phyloP scores from a whole-genome alignment of 2,888 invertebrate species.

The Cordilura impudica region DNA sequence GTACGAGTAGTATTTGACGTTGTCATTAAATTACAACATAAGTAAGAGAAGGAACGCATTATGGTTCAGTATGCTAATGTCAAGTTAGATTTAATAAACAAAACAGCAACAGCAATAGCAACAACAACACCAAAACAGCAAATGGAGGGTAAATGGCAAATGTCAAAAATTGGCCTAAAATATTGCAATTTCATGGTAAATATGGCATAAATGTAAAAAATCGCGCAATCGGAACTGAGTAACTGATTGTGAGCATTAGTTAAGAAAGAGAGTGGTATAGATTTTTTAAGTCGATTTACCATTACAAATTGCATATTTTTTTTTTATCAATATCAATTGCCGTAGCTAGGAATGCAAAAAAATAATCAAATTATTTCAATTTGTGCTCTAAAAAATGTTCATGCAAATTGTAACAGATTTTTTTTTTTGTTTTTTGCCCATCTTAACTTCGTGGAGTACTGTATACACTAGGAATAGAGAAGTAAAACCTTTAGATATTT shows the following conservation, averaged over 20 bases:
- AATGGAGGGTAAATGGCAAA: constrained; percentile 16
- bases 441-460: not conserved
- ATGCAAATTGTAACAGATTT: constrained; percentile 50
- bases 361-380: constrained; percentile 27
- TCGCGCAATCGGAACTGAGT: not conserved
- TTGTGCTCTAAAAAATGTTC: constrained; percentile 31
- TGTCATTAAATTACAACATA: constrained; percentile 34
- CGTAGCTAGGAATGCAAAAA: constrained; percentile 1
- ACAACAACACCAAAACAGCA: not conserved
- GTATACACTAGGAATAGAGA: not conserved
- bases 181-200: constrained; percentile 56
- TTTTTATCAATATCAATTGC: constrained; percentile 46
- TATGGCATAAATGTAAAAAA: constrained; percentile 24
- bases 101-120: constrained; percentile 10
- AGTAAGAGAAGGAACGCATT: not conserved
- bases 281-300: constrained; percentile 47
- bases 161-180: constrained; percentile 41
- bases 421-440: not conserved
- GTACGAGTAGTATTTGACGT: constrained; percentile 27
- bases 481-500: constrained; percentile 32
- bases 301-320: constrained; percentile 36
- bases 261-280: not conserved
- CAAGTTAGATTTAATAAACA: constrained; percentile 47
- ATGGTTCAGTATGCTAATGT: constrained; percentile 39
- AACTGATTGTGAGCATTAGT: constrained; percentile 9